A percentile compares a stretch with the other conserved stretches of the same genome.
phyloP scores from a whole-genome alignment of 2,888 invertebrate genomes.

The Habrosyne pyritoides region DNA sequence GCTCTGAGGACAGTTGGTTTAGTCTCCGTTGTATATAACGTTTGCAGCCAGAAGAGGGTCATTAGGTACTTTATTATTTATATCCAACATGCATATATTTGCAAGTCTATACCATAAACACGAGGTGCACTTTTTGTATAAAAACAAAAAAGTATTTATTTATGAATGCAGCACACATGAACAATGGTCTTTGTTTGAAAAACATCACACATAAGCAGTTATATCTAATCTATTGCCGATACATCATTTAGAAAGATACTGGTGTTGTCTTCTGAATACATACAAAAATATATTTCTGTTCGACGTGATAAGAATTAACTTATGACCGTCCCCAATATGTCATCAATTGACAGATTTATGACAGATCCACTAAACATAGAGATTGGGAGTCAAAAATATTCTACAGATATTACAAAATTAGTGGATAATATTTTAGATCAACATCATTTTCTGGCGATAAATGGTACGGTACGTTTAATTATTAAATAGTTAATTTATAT shows the following conservation, averaged over 20 bases:
- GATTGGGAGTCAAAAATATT: neutral
- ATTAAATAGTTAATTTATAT: neutral
- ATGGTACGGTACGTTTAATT: neutral
- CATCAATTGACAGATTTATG: neutral
- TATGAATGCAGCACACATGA: neutral
- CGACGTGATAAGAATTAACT: neutral
- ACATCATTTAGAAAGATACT: neutral
- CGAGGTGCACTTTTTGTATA: neutral
- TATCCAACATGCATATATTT: too few relatives aligned
- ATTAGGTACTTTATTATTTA: neutral
- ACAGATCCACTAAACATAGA: neutral
- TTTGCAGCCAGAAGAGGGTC: neutral
- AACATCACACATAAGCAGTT: slow-evolving; percentile 11
- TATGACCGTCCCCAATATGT: neutral
- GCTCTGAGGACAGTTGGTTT: slow-evolving; percentile 4
- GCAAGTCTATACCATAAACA: neutral
- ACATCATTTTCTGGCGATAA: neutral
- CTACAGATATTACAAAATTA: neutral
- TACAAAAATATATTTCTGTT: neutral
- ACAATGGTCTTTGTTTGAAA: slow-evolving; percentile 20
- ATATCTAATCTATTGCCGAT: slow-evolving; percentile 7
- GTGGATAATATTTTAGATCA: neutral
- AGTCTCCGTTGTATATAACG: neutral
- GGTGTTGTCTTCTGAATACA: neutral
- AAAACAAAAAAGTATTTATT: slow-evolving; percentile 11